Base-by-base conservation (phyloP, 2,888 invertebrate species). In the Drosophila neotestacea region DNA sequence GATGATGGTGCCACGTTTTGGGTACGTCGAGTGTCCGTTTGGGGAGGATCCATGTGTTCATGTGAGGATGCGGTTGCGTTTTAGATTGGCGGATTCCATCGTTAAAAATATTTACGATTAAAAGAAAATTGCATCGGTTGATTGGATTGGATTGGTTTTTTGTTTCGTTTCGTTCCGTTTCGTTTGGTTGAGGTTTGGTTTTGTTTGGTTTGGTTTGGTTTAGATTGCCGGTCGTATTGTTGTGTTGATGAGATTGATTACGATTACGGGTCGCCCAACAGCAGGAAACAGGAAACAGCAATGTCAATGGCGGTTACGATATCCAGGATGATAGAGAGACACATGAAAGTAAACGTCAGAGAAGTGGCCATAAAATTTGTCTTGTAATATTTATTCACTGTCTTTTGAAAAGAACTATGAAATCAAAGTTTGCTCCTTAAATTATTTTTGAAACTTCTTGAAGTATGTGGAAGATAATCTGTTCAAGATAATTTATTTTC, bases 121-220 rank as follows among this genome's bases (percentile, higher is more conserved):
- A 88, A 81, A 86, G 85, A 71, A 87, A 86, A 88, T 88, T 89
- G 88, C 88, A 87, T 90, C 78, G 81, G 88, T 89, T 90, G 90
- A 88, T 88, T 85, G 85, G 79, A 72, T 74, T 80, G 68, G 56
- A 65, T 82, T 70, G 73, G 89, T 22, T 55, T 48, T 30, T 55
- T n/a, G 48, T 36, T 71, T 58, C 48, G 61, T 56, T 60, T 51
- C 11, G 60, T 48, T 67, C 41, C 7, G 50, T 46, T 58, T 42
- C 47, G 48, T 59, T 63, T 58, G 58, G 58, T 64, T 68, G 7
- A 28, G 48, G 47, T 28, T 72, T 56, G 28, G 50, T 63, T 61
- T 59, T 9, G 32, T 32, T 32, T 30, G 4, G 30, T 30, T 32
- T 9, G 9, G 41, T 63, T 42, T 48, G 46, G 62, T 63, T 69